Evolutionary conservation across 2,888 invertebrate genomes (phyloP).

Genomic region (Hartigia nigra): DNA sequence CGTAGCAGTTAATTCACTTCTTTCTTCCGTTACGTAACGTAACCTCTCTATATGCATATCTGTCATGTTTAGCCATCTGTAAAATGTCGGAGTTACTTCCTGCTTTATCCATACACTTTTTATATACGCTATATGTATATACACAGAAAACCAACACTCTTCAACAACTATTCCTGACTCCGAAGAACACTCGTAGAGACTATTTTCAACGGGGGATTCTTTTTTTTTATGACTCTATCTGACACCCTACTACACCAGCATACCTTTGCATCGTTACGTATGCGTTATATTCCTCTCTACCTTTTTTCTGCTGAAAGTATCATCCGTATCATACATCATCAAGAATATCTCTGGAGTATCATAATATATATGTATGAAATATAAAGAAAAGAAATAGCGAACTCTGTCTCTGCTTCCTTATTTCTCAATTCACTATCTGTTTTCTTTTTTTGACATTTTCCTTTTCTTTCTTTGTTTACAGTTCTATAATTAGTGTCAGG

Average conservation of each 20-base stretch:
- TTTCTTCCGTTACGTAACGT: background rate
- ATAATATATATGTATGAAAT: background rate
- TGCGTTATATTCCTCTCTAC: background rate
- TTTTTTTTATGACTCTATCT: background rate
- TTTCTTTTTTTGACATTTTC: background rate
- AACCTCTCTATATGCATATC: background rate
- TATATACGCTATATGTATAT: background rate
- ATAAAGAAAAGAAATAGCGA: background rate
- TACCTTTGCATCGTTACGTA: background rate
- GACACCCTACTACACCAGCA: background rate
- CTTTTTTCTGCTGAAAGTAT: background rate
- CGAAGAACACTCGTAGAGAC: background rate
- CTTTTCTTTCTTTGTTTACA: background rate
- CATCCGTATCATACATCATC: background rate
- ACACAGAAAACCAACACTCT: background rate
- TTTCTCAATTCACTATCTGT: background rate
- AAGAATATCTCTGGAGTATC: background rate
- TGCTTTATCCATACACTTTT: background rate
- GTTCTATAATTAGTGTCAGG: background rate
- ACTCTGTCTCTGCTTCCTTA: background rate
- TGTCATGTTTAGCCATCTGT: background rate
- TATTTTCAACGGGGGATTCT: background rate
- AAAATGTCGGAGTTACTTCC: background rate
- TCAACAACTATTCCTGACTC: too few relatives aligned
- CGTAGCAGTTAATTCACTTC: background rate